A percentile compares a stretch with the other conserved stretches of the same genome.
Conservation (phyloP, 2,888 invertebrate species). For the Heteromyza rotundicornis region DNA sequence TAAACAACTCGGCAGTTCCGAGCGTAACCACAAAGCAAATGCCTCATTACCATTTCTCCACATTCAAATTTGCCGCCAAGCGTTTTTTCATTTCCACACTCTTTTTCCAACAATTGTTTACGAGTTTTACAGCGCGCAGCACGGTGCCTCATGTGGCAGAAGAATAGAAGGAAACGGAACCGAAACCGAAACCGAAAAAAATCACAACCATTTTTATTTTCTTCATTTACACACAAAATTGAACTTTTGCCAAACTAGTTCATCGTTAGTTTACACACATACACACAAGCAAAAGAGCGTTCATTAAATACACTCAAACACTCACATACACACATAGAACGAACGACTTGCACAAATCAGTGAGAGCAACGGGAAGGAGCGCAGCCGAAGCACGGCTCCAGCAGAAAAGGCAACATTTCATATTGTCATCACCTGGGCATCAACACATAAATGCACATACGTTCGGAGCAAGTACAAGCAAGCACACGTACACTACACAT, state of each 20-base stretch:
- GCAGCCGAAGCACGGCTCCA: constrained; percentile 36
- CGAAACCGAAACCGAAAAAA: neutral
- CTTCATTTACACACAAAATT: constrained; percentile 34
- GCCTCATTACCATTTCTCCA: constrained; percentile 27
- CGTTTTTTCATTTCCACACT: constrained; percentile 24
- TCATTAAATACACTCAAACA: neutral
- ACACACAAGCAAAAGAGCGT: constrained; percentile 22
- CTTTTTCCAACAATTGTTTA: no score
- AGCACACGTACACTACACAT: constrained; percentile 2
- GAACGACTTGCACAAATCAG: constrained; percentile 22
- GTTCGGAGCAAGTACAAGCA: neutral
- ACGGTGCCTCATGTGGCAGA: no score
- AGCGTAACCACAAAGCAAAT: constrained; percentile 4
- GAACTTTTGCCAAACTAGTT: constrained; percentile 55
- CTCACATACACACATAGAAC: constrained; percentile 5
- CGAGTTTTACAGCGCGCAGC: no score
- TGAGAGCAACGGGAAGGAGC: constrained; percentile 24
- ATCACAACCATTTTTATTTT: neutral
- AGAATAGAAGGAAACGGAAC: neutral
- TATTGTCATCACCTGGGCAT: constrained; percentile 42
- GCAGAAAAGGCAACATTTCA: constrained; percentile 37
- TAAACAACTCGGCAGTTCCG: neutral
- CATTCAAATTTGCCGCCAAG: constrained; percentile 24
- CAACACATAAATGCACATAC: constrained; percentile 15
- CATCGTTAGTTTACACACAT: constrained; percentile 50